Conservation (phyloP, 2,113 vertebrate species). For the Myxocyprinus asiaticus region DNA sequence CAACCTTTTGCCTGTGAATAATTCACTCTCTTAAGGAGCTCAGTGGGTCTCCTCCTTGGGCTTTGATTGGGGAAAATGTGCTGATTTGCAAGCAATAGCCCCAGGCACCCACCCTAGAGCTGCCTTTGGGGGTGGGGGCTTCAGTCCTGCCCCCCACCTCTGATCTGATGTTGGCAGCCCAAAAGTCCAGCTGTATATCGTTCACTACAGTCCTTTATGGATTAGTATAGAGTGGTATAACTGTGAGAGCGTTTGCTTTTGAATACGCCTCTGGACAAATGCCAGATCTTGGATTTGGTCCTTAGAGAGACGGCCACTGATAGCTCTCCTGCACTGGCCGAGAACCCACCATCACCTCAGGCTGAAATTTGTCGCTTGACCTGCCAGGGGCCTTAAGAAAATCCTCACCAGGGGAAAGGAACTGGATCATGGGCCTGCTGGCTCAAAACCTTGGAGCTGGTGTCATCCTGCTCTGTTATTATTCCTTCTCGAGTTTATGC, state of each 20-base stretch:
- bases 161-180: conserved; percentile 6
- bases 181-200: conserved; percentile 6
- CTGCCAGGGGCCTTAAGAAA: conserved; percentile 77
- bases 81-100: conserved; percentile 77
- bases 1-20: conserved; percentile 72
- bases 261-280: conserved; percentile 41
- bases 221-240: no score
- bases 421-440: conserved; percentile 62
- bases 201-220: no score
- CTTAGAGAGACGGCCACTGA: conserved; percentile 59
- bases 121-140: conserved; percentile 58
- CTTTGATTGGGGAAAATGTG: conserved; percentile 76
- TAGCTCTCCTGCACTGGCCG: conserved; percentile 67
- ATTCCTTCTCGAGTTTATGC: conserved; percentile 3
- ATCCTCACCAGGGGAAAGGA: conserved; percentile 74
- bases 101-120: conserved; percentile 73
- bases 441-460: conserved; percentile 46
- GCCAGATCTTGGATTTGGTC: conserved; percentile 61
- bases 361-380: conserved; percentile 79
- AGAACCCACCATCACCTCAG: conserved; percentile 50
- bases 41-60: conserved; percentile 67
- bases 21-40: conserved; percentile 75
- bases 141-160: conserved; percentile 19
- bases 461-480: conserved; percentile 21
- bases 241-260: neutral